Evolutionary conservation across 2,888 invertebrate genomes (phyloP), one percentile per base, ranked within the genome.

Genomic region (Macrophya alboannulata): DNA sequence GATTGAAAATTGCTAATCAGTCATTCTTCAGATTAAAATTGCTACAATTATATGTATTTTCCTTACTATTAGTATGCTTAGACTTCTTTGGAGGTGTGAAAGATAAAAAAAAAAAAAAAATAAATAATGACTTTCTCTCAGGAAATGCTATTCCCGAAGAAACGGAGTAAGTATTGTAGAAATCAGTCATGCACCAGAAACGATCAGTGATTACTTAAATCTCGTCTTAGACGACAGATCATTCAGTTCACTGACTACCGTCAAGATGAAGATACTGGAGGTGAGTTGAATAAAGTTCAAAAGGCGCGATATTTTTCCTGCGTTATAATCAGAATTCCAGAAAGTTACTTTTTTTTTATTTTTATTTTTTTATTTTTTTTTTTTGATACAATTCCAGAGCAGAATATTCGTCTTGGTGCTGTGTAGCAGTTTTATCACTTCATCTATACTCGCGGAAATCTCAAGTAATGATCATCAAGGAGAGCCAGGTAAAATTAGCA

Each of bases 121-220:
- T 76, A 87, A 71, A 85, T 84, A 84, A 86, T 87, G 51, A 74
- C 85, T 85, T 85, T 85, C 85, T 74, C 72, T 74, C 71, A 21
- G 6, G 10, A 25, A 65, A 59, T 68, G 8, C 31, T 21, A 45
- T 15, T 82, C 25, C 25, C 65, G 12, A 21, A 37, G n/a, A 45
- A 45, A 65, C 25, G 48, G 48, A 21, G n/a, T 68, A 68, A 31
- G 31, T 83, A 31, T 45, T 25, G n/a, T 59, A 76, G 83, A 74
- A 65, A 84, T 85, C 40, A 48, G 88, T 88, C 88, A 89, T 86
- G 89, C 88, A 88, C 88, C 86, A 87, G 45, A 87, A 88, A 45
- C 55, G 84, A 51, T 82, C 84, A 12, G 55, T 68, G 17, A n/a
- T 43, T 48, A 51, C 83, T 85, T 84, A 86, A 86, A 84, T 79